A percentile compares a stretch with the other conserved stretches of the same genome.
Conservation (phyloP, 2,113 vertebrate species). For the Plestiodon gilberti region DNA sequence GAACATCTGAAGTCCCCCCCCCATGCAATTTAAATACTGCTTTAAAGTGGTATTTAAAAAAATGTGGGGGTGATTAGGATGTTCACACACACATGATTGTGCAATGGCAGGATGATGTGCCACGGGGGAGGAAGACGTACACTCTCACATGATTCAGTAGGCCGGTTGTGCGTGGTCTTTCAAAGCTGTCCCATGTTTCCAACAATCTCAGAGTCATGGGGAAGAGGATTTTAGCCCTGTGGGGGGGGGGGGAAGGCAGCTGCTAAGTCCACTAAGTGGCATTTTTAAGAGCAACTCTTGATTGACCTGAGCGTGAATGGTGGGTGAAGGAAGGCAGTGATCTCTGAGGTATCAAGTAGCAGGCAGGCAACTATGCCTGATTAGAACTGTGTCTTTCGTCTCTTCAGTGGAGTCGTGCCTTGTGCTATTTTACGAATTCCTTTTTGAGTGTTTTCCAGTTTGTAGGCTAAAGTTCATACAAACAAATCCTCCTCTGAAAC, state of each 20-base stretch:
- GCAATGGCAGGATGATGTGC: too few species aligned
- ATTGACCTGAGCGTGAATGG: background rate
- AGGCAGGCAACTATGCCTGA: constrained; percentile 14
- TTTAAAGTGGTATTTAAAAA: too few species aligned
- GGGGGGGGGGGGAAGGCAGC: background rate
- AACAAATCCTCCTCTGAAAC: constrained; percentile 70
- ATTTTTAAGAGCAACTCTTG: background rate
- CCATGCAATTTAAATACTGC: too few species aligned
- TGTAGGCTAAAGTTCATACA: constrained; percentile 72
- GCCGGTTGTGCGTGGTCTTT: too few species aligned
- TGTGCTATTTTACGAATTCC: constrained; percentile 61
- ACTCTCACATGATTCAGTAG: background rate
- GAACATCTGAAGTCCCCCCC: too few species aligned
- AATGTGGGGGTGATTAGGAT: too few species aligned
- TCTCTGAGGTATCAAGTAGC: background rate
- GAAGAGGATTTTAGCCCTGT: background rate
- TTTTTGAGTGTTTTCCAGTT: constrained; percentile 74
- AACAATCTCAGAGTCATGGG: background rate
- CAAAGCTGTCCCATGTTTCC: background rate
- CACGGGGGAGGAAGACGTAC: too few species aligned
- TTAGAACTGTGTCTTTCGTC: constrained; percentile 28
- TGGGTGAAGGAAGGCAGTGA: background rate
- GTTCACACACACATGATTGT: too few species aligned
- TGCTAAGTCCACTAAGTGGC: background rate
- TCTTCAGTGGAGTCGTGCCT: constrained; percentile 33